Base-by-base conservation (phyloP, 2,888 invertebrate genomes). In the Cryptus armator region DNA sequence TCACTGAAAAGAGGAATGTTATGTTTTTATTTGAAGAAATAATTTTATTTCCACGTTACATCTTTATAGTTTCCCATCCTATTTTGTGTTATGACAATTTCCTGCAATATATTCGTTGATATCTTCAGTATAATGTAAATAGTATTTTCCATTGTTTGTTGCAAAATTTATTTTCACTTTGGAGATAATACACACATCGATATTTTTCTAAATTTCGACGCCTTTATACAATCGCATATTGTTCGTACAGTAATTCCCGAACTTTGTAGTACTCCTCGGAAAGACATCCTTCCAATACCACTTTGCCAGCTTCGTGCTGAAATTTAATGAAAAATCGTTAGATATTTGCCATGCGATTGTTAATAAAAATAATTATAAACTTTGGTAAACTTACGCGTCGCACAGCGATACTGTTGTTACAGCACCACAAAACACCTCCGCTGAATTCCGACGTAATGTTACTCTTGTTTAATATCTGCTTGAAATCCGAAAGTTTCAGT, bases 181-280 rank as follows among this genome's bases (percentile, higher is more conserved):
- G n/a, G 59, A 51, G 59, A 68, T 83, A 80, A 80, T 68, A 64
- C 53, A 80, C 48, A 70, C 32, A 37, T 37, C 37, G 16, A 5
- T 74, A 46, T 62, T 56, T 24, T 14, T 24, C 48, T 44, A 44
- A 53, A n/a, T 67, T n/a, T 9, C 46, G 16, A 48, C 59, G 64
- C 29, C 86, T 88, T 94, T 95, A 99, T 76, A 99, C 96, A 91
- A 99, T 98, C 81, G 99, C 99, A 94, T 99, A 99, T 93, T 99
- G 99, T 87, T 98, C 97, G 93, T 99, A 99, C 44, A 99, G 94
- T 51, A 99, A 94, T 89, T 98, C 98, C 81, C 99, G 95, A 67
- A 99, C 97, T 95, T 96, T 97, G 94, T 97, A 99, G 94, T 99
- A 99, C 89, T 99, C 99, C 90, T 99, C 98, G 7, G 98, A 98